Base-by-base conservation (phyloP, 2,797 vertebrate species). In the Cynopterus sphinx region DNA sequence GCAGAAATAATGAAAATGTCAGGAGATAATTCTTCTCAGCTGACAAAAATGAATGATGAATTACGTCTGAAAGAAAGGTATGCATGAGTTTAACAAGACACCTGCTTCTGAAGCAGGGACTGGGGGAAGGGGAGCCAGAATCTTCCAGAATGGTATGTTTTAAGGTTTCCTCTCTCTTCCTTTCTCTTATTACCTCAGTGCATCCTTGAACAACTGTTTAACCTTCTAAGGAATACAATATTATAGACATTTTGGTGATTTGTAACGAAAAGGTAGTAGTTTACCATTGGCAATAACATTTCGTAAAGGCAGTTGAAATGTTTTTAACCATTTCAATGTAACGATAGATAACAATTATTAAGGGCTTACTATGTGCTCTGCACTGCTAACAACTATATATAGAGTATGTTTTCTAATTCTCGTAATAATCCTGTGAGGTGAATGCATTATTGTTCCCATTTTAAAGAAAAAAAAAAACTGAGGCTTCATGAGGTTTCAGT, bases 1-100 rank as follows among this genome's bases (percentile, higher is more conserved):
- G 98, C 99, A 26, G 99, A 99, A 90, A 99, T 99, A 98, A 99
- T 99, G 97, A 99, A 99, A 96, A 99, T 99, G 9, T 99, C 99
- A 3, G 99, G 99, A 84, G 99, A 99, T 97, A 99, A 98, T 98
- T 99, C 99, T 94, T 98, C 98, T 90, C 99, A 99, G 97, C 98
- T 99, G 68, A 99, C 98, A 1, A 99, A 98, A 97, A 99, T 99
- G 99, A 99, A 99, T 0, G 99, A 99, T 51, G 99, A 99, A 70
- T 98, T 99, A 61, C 98, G 98, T 16, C 98, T 98, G 87, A 99
- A 99, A 98, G 99, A 99, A 97, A 99, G 99, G 99, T 99, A 98
- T 8, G 81, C 46, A 0, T 49, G 55, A 28, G 2, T 41, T 28
- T 33, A 7, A 5, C 46, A 15, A 19, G 71, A 3, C 0, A 1